Base-by-base conservation (phyloP, 1,140 invertebrate species). In the Anoplolepis gracilipes region DNA sequence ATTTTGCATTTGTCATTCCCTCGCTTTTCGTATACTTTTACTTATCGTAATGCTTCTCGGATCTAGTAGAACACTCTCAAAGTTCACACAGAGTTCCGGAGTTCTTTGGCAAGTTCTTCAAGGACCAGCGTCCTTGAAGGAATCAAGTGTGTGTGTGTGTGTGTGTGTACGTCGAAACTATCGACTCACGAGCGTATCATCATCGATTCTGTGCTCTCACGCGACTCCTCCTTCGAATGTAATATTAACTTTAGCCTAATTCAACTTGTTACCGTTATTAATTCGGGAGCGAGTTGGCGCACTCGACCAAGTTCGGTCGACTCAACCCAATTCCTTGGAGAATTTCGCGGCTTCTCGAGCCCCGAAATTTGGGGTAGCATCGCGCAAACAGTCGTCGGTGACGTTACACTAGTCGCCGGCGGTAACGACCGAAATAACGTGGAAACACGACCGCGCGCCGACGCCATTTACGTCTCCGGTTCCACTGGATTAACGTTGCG, bases 351-450 rank as follows among this genome's bases (percentile, higher is more conserved):
- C 49, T 72, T 65, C 33, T 49, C 22, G 8, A 81, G 57, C 2
- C 30, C 33, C 22, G 53, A 22, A 46, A 49, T 49, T 42, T 46
- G 30, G 13, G 28, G 49, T 19, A 79, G 39, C 70, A 25, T 49
- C 46, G 36, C 28, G 82, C 72, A 76, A 84, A 85, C 69, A 59
- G 28, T 67, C 69, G 75, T 65, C 67, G 53, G 85, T 64, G 85
- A 30, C 84, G 78, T 85, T 84, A 82, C 46, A 19, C 46, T 49
- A 69, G 53, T 69, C 72, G 88, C 39, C 28, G 57, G 85, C 85
- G 85, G 72, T 90, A 89, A 86, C 86, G 89, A 89, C 79, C 85
- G 64, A 90, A 91, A 90, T 91, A 91, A 91, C 90, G 84, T 75
- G 73, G 69, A 88, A 85, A 78, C 87, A 62, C 77, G 85, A 61